These are phyloP conservation scores for Formica selysi DNA, from an alignment of 1,140 invertebrate species.

Conservation along the genomic window DNA sequence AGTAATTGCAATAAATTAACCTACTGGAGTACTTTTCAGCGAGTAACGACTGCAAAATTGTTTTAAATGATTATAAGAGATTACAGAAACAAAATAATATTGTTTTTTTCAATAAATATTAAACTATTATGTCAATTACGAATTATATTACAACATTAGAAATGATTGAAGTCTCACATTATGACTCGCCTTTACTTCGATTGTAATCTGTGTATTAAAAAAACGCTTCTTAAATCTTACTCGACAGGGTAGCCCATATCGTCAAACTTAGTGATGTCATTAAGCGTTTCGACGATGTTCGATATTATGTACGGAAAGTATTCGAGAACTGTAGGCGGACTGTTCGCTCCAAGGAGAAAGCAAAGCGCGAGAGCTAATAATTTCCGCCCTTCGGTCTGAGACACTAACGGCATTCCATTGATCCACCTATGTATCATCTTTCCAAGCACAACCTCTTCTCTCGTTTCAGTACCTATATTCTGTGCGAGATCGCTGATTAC, in stretches of 20 bases:
- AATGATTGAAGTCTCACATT: neutral
- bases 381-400: conserved; percentile 93
- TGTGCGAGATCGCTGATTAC: conserved; percentile 85
- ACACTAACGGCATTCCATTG: conserved; percentile 92
- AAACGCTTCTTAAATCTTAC: conserved; percentile 86
- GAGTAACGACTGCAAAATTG: neutral
- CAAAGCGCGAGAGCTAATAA: conserved; percentile 92
- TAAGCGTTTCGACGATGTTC: conserved; percentile 93
- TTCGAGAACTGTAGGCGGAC: conserved; percentile 89
- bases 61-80: neutral
- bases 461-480: conserved; percentile 83
- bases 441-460: conserved; percentile 88
- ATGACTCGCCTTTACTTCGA: neutral
- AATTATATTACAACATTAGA: neutral
- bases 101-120: neutral
- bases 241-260: conserved; percentile 89
- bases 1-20: neutral
- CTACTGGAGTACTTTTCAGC: neutral
- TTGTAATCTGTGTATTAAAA: neutral
- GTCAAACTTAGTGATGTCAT: conserved; percentile 93
- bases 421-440: conserved; percentile 92
- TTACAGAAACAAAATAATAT: too few species aligned
- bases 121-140: neutral
- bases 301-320: conserved; percentile 92
- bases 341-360: conserved; percentile 91